These are phyloP conservation scores for Philaenus spumarius DNA, from an alignment of 1,140 invertebrate genomes.

Conservation along the genomic window DNA sequence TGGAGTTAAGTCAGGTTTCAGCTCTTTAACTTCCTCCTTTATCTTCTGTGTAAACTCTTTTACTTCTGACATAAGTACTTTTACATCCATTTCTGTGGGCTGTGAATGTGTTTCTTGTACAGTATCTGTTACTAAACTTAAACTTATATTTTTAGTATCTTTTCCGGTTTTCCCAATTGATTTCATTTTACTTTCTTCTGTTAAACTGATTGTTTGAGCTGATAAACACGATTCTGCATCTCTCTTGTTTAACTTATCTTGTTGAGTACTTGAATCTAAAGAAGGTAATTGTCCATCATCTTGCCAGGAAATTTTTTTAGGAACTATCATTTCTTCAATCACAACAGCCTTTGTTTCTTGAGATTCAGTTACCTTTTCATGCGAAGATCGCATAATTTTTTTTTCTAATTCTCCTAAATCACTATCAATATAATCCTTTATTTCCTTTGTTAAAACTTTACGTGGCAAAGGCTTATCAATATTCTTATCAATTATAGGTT, in stretches of 20 bases:
- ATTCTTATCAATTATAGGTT: constrained; percentile 1
- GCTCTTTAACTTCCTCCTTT: constrained; percentile 44
- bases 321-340: constrained; percentile 14
- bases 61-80: constrained; percentile 43
- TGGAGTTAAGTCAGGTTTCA: constrained; percentile 46
- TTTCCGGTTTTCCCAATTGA: neutral
- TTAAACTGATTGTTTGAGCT: too few species aligned
- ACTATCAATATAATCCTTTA: constrained; percentile 20
- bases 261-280: neutral
- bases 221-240: neutral
- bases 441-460: constrained; percentile 16
- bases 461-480: neutral
- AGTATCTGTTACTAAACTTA: neutral
- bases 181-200: neutral
- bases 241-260: neutral
- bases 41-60: constrained; percentile 45
- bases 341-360: neutral
- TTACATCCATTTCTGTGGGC: constrained; percentile 37
- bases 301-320: constrained; percentile 11
- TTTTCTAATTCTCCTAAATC: too few species aligned
- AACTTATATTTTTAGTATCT: neutral
- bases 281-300: neutral
- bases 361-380: neutral
- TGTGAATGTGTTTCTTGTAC: constrained; percentile 7
- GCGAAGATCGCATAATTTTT: too few species aligned